Base-by-base conservation (phyloP, 2,797 vertebrate genomes). In the Helicolenus hilgendorfi region DNA sequence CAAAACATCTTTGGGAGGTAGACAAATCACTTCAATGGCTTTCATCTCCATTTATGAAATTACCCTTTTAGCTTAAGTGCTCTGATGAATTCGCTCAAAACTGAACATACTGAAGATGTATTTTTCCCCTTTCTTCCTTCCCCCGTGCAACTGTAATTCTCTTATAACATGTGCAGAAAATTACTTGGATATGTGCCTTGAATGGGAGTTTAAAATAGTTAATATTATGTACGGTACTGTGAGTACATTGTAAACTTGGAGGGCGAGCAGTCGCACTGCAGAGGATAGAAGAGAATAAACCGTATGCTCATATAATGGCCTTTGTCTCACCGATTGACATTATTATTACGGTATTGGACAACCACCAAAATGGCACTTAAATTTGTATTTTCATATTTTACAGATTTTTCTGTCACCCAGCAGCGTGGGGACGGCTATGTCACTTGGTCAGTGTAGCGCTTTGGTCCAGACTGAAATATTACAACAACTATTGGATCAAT, bases 21-120 rank as follows among this genome's bases (percentile, higher is more conserved):
- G 88, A 91, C 84, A 89, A 86, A 86, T 93, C 63, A 76, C 79
- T 83, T 89, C 82, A 88, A 45, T 83, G 77, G 73, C 75, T 89
- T 94, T 95, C 69, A 53, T 87, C 81, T 90, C 87, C 88, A 93
- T 95, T 93, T 91, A 90, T 91, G 91, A 93, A 92, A 94, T 94
- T 89, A 92, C 86, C 91, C 92, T 92, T 93, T 95, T 88, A 92
- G 73, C 72, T 84, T 88, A 94, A 94, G 92, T 93, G 93, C 92
- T 91, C 81, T 86, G 83, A 93, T 89, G 60, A 87, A 92, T 90
- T 86, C 83, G 64, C 45, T 87, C 59, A 87, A 90, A 93, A 85
- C 2, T 56, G 49, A 89, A 84, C 65, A 27, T 68, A 71, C 49
- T 62, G n/a, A 83, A 77, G 69, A 72, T 63, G 58, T 72, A 83